These are phyloP conservation scores for Crotalus helleri DNA, from an alignment of 2,113 vertebrate genomes.

Conservation along the genomic window DNA sequence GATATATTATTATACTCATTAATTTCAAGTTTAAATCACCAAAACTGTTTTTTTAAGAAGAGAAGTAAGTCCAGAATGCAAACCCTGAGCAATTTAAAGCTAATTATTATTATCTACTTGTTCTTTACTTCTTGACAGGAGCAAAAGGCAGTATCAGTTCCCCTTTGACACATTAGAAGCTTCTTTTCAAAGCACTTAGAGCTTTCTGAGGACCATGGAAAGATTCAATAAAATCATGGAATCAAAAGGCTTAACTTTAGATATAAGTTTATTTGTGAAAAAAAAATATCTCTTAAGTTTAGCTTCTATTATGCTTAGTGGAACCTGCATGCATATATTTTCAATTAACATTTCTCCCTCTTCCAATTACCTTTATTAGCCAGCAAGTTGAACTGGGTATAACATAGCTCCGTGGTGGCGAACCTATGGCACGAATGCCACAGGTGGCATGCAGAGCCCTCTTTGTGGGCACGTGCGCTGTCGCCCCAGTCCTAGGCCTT, in stretches of 20 bases:
- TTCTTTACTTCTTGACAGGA: constrained; percentile 12
- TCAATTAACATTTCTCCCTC: background rate
- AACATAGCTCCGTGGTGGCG: background rate
- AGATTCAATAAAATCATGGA: background rate
- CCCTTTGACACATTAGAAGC: background rate
- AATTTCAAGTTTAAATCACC: constrained; percentile 30
- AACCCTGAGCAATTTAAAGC: constrained; percentile 41
- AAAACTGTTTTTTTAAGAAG: constrained; percentile 26
- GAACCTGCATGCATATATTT: background rate
- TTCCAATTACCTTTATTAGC: background rate
- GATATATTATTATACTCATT: constrained; percentile 3
- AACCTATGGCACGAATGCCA: too few relatives aligned
- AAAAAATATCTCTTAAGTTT: background rate
- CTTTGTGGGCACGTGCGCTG: too few relatives aligned
- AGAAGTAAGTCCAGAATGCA: constrained; percentile 32
- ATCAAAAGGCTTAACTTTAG: background rate
- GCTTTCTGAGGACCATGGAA: background rate
- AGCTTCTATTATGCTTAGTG: background rate
- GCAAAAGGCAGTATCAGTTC: background rate
- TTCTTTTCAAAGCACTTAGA: background rate
- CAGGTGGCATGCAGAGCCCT: too few relatives aligned
- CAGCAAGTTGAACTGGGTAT: background rate
- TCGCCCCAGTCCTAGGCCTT: too few relatives aligned
- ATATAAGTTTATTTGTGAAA: background rate
- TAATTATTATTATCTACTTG: constrained; percentile 36